Evolutionary conservation across 1,140 invertebrate genomes (phyloP), one percentile per base, ranked within the genome.

Genomic region (Drosophila quadrilineata): DNA sequence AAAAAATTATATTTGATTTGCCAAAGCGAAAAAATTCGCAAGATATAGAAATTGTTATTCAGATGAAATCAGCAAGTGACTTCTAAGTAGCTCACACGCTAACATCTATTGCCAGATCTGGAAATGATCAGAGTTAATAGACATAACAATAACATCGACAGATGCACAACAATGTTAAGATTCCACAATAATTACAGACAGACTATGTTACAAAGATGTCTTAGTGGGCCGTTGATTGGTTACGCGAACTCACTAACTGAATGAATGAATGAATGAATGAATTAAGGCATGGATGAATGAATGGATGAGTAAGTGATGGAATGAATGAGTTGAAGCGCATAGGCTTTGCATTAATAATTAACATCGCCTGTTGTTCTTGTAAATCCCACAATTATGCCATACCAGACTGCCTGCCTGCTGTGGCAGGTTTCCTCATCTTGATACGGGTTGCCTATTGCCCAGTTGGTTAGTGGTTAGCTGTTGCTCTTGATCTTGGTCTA

Each of bases 311-410:
- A 53, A 60, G 46, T 66, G 71, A 75, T 26, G 62, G 71, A 71
- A 17, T 63, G 69, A 64, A 22, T 64, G 71, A 56, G 35, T 69
- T 66, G 46, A 26, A 62, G 60, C 54, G 77, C 76, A 72, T 73
- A 50, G 69, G 69, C 69, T 82, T 70, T 74, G 77, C 65, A 85
- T 84, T 77, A 85, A 69, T 84, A 77, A 85, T 84, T 85, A 77
- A 59, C 73, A n/a, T 66, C 29, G 58, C 26, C 49, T 56, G 63
- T 64, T 70, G 59, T 62, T 66, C 48, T 65, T 53, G 48, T 49
- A 63, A 59, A 84, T 84, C 77, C 77, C 74, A 71, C 79, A 84
- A 84, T 84, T 84, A 84, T 84, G 79, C 77, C 79, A 84, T 85
- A 70, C 70, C 67, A 62, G 65, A 73, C 70, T 73, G 65, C 79